Base-by-base conservation (phyloP, 1,140 invertebrate species). In the Euwallacea fornicatus region DNA sequence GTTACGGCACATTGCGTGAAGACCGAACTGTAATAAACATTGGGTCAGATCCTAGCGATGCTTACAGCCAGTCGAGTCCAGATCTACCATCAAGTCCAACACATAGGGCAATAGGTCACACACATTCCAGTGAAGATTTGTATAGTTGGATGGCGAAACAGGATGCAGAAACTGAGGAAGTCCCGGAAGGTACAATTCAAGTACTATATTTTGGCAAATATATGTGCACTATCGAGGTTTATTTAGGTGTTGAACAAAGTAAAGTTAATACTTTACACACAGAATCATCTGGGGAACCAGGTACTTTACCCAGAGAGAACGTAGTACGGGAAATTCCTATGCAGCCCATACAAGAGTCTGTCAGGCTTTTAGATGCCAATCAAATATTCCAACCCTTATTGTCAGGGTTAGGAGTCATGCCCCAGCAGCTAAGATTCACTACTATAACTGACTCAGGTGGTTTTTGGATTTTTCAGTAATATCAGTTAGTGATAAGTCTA, bases 61-160 rank as follows among this genome's bases (percentile, higher is more conserved):
- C 76, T 8, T 76, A 70, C 56, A 80, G 77, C n/a, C 78, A 79
- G 65, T 81, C 79, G 1, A 81, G 79, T 68, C 78, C 80, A 2
- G 80, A 82, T n/a, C 62, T 81, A 54, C 79, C 80, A 10, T 84
- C 84, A 0, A 76, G 84, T 59, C 81, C 80, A 81, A 73, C 78
- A 79, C 74, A 83, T 83, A 41, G 83, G 79, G 76, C 71, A 76
- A 82, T 69, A 79, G 84, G 74, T 78, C 82, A 75, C 73, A 82
- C 80, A 16, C 83, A 82, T 67, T 82, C 86, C 7, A 87, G 88
- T n/a, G 93, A 96, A 80, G 93, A 95, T 83, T 83, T 98, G 44
- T 97, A 97, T 78, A 93, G 91, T 71, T 97, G 95, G 95, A 97
- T 97, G 95, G 92, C 93, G 0, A 93, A 94, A 77, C 95, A 97